Conservation (phyloP, 1,140 invertebrate genomes). For the Sarcophaga peregrina region DNA sequence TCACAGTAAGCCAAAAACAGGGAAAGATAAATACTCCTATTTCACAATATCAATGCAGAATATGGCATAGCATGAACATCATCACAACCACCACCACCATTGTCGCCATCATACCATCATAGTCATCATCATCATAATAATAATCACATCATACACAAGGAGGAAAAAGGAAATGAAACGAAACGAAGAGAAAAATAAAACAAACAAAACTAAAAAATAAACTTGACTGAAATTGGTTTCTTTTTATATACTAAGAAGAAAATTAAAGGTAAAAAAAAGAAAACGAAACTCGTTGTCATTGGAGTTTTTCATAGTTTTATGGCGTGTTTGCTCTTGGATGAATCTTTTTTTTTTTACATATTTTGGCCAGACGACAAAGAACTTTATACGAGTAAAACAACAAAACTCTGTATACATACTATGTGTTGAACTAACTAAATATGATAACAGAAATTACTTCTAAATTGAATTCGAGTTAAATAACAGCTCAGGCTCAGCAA, state of each 20-base stretch:
- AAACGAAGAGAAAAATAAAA: not conserved
- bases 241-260: not conserved
- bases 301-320: too few relatives aligned
- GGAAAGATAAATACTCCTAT: not conserved
- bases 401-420: not conserved
- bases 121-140: not conserved
- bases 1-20: not conserved
- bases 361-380: conserved; percentile 1
- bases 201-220: conserved; percentile 15
- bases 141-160: not conserved
- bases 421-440: too few relatives aligned
- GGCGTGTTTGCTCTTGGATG: not conserved
- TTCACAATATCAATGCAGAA: not conserved
- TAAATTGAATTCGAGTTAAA: too few relatives aligned
- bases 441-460: too few relatives aligned
- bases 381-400: not conserved
- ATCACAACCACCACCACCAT: not conserved
- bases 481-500: too few relatives aligned
- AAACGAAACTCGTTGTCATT: too few relatives aligned
- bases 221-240: not conserved
- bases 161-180: conserved; percentile 21
- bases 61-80: conserved; percentile 8
- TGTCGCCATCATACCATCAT: not conserved
- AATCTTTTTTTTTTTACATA: not conserved
- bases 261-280: too few relatives aligned